Base-by-base conservation (phyloP, 2,113 vertebrate species). In the Ornithorhynchus anatinus region DNA sequence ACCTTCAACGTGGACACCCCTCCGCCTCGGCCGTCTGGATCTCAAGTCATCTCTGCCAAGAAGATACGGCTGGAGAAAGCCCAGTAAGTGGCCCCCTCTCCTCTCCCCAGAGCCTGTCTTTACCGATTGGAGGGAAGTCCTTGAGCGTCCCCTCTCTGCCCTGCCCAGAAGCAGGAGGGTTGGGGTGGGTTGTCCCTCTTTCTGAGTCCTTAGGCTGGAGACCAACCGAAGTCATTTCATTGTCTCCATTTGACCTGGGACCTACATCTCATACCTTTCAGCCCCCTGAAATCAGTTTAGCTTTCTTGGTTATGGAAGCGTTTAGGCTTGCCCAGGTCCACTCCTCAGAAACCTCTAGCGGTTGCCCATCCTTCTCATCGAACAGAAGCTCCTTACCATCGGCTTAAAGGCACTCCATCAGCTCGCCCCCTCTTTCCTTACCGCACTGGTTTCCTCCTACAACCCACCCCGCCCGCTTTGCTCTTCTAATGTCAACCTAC, bases 1-100 rank as follows among this genome's bases (percentile, higher is more conserved):
- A 91, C 95, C 19, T 98, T 94, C 50, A 92, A 97, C 39, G 72
- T 98, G 42, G 81, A 90, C 19, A 99, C 97, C 0, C 96, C 96
- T 5, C 93, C 96, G 1, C 72, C 85, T 5, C 64, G 71, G 50
- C 80, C 91, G 42, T 91, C 90, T 48, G 93, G 74, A 42, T 58
- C 84, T 2, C 40, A 10, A 23, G 51, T 45, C 5, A 63, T 80
- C 40, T 79, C 84, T 3, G 70, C 72, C n/a, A 97, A 97, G 89
- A 97, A 94, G 88, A 92, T 94, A 86, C 92, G 86, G 38, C 81
- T 94, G 42, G 94, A 97, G 67, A 89, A 90, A 58, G 75, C 86
- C 3, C 45, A 0, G 97, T 99, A 86, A 93, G 96, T 89, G 43
- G 38, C 39, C 20, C 65, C 53, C 76, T 37, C 53, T 51, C 69